phyloP scores from a whole-genome alignment of 2,888 invertebrate genomes.

The Lepeophtheirus nordmannii region DNA sequence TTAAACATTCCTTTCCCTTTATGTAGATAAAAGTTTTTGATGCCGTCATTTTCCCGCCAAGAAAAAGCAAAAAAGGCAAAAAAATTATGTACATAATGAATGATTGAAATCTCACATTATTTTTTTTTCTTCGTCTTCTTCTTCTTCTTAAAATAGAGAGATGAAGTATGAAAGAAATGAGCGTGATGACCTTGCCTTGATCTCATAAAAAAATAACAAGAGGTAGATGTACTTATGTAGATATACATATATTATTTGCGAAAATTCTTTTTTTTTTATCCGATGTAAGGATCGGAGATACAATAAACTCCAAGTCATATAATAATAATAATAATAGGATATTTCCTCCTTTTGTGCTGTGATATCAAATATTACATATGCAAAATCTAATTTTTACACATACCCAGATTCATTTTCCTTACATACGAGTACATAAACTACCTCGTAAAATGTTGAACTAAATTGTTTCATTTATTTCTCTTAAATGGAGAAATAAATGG shows the following conservation, averaged over 20 bases:
- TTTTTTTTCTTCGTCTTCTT: too few species aligned
- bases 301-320: background rate
- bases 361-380: background rate
- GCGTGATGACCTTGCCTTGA: constrained; percentile 7
- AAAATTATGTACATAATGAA: too few species aligned
- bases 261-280: background rate
- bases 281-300: constrained; percentile 1
- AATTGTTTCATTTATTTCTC: too few species aligned
- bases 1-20: too few species aligned
- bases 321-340: background rate
- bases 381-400: background rate
- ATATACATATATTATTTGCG: background rate
- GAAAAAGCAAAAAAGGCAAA: background rate
- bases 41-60: constrained; percentile 3
- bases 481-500: too few species aligned
- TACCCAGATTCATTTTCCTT: too few species aligned
- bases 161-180: constrained; percentile 1
- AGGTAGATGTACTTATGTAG: background rate
- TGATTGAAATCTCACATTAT: too few species aligned
- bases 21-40: background rate
- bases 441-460: too few species aligned
- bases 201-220: background rate
- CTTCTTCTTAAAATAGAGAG: background rate
- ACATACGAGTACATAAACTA: too few species aligned
- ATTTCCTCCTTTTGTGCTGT: background rate